Evolutionary conservation across 2,888 invertebrate genomes (phyloP), one percentile per base, ranked within the genome.

Genomic region (Lathronympha strigana): DNA sequence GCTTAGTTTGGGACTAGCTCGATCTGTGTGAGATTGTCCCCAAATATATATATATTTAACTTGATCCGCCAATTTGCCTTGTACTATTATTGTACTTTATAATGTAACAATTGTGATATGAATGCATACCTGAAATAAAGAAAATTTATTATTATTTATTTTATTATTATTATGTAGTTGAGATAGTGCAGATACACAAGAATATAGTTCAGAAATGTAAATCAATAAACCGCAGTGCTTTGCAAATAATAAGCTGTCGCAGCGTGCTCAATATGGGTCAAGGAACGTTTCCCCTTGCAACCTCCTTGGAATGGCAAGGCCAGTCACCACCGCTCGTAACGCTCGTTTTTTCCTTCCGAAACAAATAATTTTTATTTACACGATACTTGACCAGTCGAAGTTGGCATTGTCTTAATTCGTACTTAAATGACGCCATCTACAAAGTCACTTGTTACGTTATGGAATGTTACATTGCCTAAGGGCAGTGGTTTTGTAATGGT

Each of bases 331-430:
- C 75, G 78, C 68, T 70, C 75, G 73, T 74, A 72, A 73, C 80
- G 78, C 74, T 84, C 74, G 70, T 86, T 89, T 89, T 89, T 87
- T 85, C 74, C 67, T 81, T 82, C 78, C 75, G 81, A 90, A 90
- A 87, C 87, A 89, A 90, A 90, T 90, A 83, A 90, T 88, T 90
- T 89, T 88, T 90, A 90, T 90, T 90, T 88, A 87, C 84, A 86
- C 84, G 86, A 81, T 81, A 81, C 83, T 85, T 87, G 88, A 82
- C 83, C 86, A 87, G 72, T 74, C 71, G 71, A 71, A 76, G 19
- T 31, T 13, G 3, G 17, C 45, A 49, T 60, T 60, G 58, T 49
- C 23, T 49, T 60, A 13, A 60, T 60, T 60, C 49, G 31, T 45
- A 21, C 28, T 21, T n/a, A 31, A 55, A 45, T 45, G 43, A 45